These are phyloP conservation scores for Falco naumanni DNA, from an alignment of 2,797 vertebrate genomes.

Conservation along the genomic window DNA sequence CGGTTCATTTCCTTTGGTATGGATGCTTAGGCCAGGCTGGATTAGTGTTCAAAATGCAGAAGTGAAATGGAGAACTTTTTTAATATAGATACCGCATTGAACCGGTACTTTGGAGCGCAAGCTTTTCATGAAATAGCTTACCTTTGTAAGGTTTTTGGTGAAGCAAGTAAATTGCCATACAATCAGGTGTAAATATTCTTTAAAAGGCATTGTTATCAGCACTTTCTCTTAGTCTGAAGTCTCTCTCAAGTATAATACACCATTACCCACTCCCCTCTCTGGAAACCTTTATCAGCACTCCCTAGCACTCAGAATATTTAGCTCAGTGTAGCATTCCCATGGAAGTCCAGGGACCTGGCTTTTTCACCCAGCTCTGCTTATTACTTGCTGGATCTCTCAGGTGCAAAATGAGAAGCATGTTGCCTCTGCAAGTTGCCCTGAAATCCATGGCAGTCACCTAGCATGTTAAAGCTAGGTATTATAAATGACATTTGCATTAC, in stretches of 20 bases:
- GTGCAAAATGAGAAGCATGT: background rate
- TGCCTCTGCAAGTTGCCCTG: background rate
- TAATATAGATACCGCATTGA: slow-evolving; percentile 1
- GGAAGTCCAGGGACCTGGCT: background rate
- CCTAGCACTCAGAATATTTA: background rate
- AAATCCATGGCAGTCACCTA: background rate
- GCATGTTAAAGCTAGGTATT: background rate
- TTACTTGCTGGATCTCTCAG: background rate
- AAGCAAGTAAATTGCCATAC: background rate
- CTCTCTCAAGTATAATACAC: background rate
- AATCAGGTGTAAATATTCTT: background rate
- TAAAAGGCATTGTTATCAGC: background rate
- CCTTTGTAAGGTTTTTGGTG: background rate
- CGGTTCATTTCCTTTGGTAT: slow-evolving; percentile 67
- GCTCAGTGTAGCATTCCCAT: accelerated
- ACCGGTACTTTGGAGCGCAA: background rate
- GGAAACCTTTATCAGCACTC: background rate
- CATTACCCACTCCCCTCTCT: background rate
- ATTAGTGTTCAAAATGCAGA: slow-evolving; percentile 64
- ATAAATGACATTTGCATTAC: background rate
- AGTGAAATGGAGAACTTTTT: slow-evolving; percentile 28
- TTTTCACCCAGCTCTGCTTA: background rate
- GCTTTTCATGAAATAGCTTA: background rate
- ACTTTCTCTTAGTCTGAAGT: background rate
- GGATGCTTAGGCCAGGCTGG: slow-evolving; percentile 43